Percentiles rank a stretch among this genome's conserved stretches.
Evolutionary conservation across 1,140 invertebrate species (phyloP).

Genomic region (Lucilia sericata): DNA sequence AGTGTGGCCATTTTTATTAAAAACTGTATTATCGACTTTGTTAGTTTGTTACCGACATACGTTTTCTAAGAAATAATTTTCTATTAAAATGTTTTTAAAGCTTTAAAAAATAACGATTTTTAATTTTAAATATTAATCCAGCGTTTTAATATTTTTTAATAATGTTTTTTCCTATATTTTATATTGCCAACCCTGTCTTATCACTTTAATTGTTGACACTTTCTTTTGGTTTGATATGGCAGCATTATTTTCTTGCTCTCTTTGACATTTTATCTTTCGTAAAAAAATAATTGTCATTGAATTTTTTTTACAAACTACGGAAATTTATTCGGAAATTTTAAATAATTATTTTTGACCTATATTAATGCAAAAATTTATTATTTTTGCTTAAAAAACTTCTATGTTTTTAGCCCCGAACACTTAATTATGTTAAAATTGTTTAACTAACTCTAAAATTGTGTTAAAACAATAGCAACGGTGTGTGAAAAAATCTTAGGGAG

Average conservation of each 20-base stretch:
- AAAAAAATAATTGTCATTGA: slow-evolving; percentile 39
- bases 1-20: too few species aligned
- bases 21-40: too few species aligned
- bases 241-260: neutral
- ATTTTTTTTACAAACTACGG: slow-evolving; percentile 21
- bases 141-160: too few species aligned
- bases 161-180: too few species aligned
- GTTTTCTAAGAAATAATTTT: too few species aligned
- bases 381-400: slow-evolving; percentile 7
- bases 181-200: too few species aligned
- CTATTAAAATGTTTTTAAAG: too few species aligned
- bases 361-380: slow-evolving; percentile 28
- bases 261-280: slow-evolving; percentile 2
- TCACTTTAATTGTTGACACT: neutral
- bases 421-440: neutral
- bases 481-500: neutral
- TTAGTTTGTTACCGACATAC: too few species aligned
- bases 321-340: slow-evolving; percentile 14
- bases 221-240: neutral
- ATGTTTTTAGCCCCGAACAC: neutral
- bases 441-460: neutral
- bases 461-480: neutral
- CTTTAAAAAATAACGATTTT: too few species aligned
- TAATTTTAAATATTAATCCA: too few species aligned
- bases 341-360: neutral